Base-by-base conservation (phyloP, 2,888 invertebrate genomes). In the Harmothoe impar region DNA sequence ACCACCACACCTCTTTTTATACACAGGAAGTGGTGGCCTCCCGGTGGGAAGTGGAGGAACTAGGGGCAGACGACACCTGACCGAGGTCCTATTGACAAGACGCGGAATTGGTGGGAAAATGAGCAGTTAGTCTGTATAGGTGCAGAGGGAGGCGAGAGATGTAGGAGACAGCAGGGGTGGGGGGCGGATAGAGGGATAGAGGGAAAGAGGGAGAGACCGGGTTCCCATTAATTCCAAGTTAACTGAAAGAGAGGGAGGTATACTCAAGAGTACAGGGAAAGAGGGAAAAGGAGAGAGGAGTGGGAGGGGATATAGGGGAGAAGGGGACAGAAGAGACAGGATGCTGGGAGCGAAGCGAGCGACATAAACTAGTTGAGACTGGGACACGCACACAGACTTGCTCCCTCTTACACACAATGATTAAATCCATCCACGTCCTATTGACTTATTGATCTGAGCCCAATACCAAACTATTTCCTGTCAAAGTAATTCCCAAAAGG, bases 1-100 rank as follows among this genome's bases (percentile, higher is more conserved):
- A 5, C n/a, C 3, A n/a, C 25, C 0, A 25, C 72, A 72, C 72
- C 29, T 72, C 31, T 29, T 29, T 25, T 43, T 43, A 10, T 20
- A 62, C 23, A 20, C 62, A n/a, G 62, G 62, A 20, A n/a, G 62
- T n/a, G 62, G 62, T 62, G 62, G 62, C 62, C 62, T n/a, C 23
- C 62, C 15, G n/a, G 62, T n/a, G 62, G 62, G 20, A 62, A 62
- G 23, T n/a, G 3, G 62, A 1, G 7, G 23, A 62, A 62, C 62
- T 20, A 20, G 62, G 62, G 62, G 62, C 62, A 62, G 62, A 62
- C 62, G n/a, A 62, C 62, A n/a, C n/a, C 62, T n/a, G 62, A 43
- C 43, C 43, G 20, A n/a, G 62, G 62, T n/a, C 15, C n/a, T n/a
- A 62, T 62, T 62, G 20, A 62, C 62, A 62, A n/a, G n/a, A n/a